Conservation (phyloP, 2,113 vertebrate genomes). For the Cyrtonyx montezumae region DNA sequence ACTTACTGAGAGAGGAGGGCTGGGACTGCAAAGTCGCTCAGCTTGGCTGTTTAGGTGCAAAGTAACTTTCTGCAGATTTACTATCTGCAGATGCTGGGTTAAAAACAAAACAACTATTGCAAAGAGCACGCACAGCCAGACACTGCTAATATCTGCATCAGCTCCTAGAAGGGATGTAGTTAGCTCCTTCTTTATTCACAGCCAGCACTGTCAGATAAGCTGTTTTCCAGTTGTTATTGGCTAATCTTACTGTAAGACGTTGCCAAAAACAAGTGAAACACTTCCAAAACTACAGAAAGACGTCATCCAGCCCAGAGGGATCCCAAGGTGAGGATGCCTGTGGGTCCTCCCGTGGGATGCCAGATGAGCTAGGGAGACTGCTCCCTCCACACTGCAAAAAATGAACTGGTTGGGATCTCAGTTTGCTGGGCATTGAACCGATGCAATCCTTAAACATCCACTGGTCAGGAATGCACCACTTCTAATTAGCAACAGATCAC, state of each 20-base stretch:
- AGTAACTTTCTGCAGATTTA: background rate
- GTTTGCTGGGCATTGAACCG: background rate
- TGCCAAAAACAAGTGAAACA: background rate
- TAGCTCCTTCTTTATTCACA: background rate
- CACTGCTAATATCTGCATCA: background rate
- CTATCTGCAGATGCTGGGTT: background rate
- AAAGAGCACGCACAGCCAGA: background rate
- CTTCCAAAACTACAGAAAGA: background rate
- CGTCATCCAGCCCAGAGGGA: background rate
- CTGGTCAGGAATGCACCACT: background rate
- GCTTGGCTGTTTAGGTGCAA: no score
- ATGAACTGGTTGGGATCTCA: background rate
- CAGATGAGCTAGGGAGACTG: rapidly evolving
- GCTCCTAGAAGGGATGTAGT: background rate
- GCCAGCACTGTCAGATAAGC: background rate
- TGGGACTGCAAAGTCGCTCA: background rate
- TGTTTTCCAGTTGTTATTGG: background rate
- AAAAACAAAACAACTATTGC: background rate
- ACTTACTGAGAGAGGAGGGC: background rate
- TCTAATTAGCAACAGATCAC: background rate
- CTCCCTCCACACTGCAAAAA: background rate
- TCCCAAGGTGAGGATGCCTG: background rate
- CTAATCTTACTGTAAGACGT: background rate
- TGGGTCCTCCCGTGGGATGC: background rate
- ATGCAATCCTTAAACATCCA: background rate